Percentiles rank a stretch among this genome's conserved stretches.
Conservation (phyloP, 2,797 vertebrate species). For the Intellagama lesueurii region DNA sequence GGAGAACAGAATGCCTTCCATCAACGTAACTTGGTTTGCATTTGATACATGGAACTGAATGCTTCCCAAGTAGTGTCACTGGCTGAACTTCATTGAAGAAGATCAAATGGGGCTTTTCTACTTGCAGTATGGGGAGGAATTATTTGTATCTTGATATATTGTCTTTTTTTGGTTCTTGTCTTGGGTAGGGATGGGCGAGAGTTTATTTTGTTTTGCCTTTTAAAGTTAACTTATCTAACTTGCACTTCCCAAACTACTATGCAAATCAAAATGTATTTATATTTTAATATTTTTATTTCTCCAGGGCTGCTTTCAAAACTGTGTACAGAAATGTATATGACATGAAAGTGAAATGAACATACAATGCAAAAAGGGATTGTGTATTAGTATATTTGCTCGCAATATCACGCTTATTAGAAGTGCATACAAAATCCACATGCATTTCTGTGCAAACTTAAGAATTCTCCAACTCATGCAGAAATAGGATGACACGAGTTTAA, state of each 20-base stretch:
- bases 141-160: not conserved
- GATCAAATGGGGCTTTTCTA: not conserved
- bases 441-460: not conserved
- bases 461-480: not conserved
- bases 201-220: not conserved
- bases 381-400: too few species aligned
- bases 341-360: not conserved
- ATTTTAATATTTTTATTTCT: not conserved
- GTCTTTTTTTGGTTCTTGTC: not conserved
- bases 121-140: not conserved
- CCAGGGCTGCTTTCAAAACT: not conserved
- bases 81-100: not conserved
- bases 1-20: not conserved
- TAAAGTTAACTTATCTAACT: not conserved
- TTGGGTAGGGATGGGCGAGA: not conserved
- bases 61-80: not conserved
- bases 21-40: not conserved
- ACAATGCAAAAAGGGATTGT: not conserved
- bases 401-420: not conserved
- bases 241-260: not conserved
- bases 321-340: too few species aligned
- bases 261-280: not conserved
- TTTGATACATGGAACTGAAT: not conserved
- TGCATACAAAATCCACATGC: not conserved
- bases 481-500: not conserved